Percentiles rank a stretch among this genome's conserved stretches.
These are phyloP conservation scores for Aporophyla nigra DNA, from an alignment of 2,888 invertebrate species.

Conservation along the genomic window DNA sequence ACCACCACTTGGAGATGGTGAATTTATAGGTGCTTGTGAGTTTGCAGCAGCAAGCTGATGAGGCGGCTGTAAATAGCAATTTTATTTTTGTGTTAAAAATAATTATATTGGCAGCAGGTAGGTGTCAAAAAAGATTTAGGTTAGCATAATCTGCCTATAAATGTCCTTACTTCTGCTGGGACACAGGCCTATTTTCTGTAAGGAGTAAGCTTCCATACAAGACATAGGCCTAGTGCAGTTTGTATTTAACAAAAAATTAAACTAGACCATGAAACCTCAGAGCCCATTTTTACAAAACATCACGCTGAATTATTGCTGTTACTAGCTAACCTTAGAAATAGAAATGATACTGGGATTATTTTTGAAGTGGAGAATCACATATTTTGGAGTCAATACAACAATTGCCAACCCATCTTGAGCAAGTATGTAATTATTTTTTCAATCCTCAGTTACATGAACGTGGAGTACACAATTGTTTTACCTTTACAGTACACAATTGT, in stretches of 20 bases:
- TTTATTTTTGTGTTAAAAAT: constrained; percentile 4
- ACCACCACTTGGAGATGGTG: constrained; percentile 80
- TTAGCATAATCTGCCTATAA: background rate
- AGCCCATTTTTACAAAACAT: background rate
- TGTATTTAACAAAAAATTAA: background rate
- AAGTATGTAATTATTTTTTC: background rate
- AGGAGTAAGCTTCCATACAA: background rate
- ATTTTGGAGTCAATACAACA: background rate
- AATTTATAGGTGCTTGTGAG: constrained; percentile 84
- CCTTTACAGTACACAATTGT: background rate
- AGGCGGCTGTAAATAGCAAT: constrained; percentile 86
- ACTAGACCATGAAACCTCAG: background rate
- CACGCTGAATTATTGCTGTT: background rate
- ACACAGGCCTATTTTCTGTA: background rate
- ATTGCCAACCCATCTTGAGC: background rate
- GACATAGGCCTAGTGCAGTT: background rate
- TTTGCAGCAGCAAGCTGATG: constrained; percentile 90
- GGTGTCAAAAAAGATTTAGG: background rate
- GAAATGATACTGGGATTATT: background rate
- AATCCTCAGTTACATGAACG: background rate
- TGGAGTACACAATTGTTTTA: too few species aligned
- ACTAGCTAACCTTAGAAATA: background rate
- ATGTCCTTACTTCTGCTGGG: background rate
- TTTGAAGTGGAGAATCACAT: background rate
- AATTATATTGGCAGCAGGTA: background rate